These are phyloP conservation scores for Mizuhopecten yessoensis DNA, from an alignment of 1,140 invertebrate genomes.

Conservation along the genomic window DNA sequence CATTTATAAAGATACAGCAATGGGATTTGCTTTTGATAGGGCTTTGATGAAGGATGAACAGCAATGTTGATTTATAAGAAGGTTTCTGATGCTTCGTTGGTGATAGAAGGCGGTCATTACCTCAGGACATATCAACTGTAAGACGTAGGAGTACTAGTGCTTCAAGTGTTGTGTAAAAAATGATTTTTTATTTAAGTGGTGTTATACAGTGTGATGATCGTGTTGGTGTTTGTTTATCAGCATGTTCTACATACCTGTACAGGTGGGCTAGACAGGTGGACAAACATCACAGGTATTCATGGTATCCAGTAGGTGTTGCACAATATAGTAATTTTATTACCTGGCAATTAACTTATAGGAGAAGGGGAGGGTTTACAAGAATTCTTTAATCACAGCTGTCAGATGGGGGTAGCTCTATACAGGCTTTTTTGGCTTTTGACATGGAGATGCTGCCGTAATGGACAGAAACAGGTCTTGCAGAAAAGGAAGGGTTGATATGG, in stretches of 20 bases:
- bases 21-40: no score
- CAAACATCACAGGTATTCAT: not conserved
- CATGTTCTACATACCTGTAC: not conserved
- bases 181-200: not conserved
- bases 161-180: not conserved
- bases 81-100: not conserved
- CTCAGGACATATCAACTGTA: no score
- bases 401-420: no score
- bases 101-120: not conserved
- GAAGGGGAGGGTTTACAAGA: not conserved
- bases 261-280: not conserved
- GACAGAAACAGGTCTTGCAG: no score
- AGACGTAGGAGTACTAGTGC: not conserved
- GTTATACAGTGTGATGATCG: not conserved
- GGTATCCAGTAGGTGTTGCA: not conserved
- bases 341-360: not conserved
- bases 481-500: no score
- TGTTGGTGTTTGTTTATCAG: not conserved
- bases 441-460: no score
- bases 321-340: no score
- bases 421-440: no score
- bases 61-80: not conserved
- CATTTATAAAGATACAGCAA: no score
- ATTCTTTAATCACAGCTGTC: not conserved
- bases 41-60: no score